A percentile compares a stretch with the other conserved stretches of the same genome.
These are phyloP conservation scores for Myotis lucifugus DNA, from an alignment of 2,113 vertebrate genomes.

Conservation along the genomic window DNA sequence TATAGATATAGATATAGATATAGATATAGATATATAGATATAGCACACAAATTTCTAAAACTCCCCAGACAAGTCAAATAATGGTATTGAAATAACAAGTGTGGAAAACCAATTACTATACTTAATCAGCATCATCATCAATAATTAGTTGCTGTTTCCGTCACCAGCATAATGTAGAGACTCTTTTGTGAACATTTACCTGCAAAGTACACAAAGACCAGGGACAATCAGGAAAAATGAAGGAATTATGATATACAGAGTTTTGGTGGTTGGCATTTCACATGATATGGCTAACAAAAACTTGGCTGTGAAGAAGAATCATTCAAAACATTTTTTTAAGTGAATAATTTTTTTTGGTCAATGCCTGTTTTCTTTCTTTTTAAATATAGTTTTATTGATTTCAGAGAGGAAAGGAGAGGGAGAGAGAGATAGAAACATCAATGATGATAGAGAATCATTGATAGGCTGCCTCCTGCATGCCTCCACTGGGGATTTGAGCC, in stretches of 20 bases:
- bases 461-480: no score
- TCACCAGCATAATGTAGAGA: not conserved
- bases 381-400: no score
- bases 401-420: no score
- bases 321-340: not conserved
- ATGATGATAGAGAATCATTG: no score
- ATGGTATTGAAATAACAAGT: not conserved
- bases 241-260: not conserved
- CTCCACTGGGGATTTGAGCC: no score
- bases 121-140: not conserved
- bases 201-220: not conserved
- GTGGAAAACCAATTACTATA: not conserved
- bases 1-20: not conserved
- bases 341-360: no score
- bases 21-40: no score
- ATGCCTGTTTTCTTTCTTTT: no score
- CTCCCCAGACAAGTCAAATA: constrained; percentile 1
- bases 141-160: not conserved
- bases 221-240: not conserved
- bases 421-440: no score
- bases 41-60: not conserved
- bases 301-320: not conserved
- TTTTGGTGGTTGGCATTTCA: constrained; percentile 32
- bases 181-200: not conserved
- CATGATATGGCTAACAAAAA: not conserved